Conservation (phyloP, 2,888 invertebrate species). For the Ormyrus labotus region DNA sequence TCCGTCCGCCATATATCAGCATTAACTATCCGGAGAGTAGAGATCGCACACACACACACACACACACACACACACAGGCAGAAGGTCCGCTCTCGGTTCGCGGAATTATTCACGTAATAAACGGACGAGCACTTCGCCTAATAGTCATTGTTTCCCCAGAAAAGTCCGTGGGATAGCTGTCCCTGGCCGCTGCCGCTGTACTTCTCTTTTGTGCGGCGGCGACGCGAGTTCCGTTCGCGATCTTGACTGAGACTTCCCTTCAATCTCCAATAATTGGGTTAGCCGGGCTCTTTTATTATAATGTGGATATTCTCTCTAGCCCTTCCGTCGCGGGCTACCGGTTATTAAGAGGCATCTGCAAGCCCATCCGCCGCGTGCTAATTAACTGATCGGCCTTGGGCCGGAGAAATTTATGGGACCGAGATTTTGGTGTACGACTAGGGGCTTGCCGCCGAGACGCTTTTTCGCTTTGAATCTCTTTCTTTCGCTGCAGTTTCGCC, state of each 20-base stretch:
- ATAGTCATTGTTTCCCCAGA: conserved; percentile 61
- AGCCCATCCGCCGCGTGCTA: conserved; percentile 35
- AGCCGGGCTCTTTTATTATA: conserved; percentile 41
- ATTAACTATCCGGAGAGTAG: conserved; percentile 68
- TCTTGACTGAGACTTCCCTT: conserved; percentile 42
- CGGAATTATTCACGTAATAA: conserved; percentile 63
- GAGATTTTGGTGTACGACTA: not conserved
- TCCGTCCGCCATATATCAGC: conserved; percentile 67
- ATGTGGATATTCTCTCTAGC: not conserved
- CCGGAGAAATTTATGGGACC: conserved; percentile 50
- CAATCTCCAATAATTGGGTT: conserved; percentile 58
- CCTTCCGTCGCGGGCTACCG: conserved; percentile 14
- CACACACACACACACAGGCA: conserved; percentile 44
- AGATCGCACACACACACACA: conserved; percentile 58
- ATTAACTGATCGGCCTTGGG: conserved; percentile 58
- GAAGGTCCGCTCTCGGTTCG: conserved; percentile 36
- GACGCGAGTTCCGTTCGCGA: not conserved
- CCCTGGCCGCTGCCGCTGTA: not conserved
- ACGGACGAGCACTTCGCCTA: conserved; percentile 64
- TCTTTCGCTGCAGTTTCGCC: not conserved
- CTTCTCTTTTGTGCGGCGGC: conserved; percentile 9
- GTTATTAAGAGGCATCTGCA: conserved; percentile 49
- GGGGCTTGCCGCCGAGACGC: not conserved
- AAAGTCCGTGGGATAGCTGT: conserved; percentile 48
- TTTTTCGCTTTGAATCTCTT: not conserved